A percentile compares a stretch with the other conserved stretches of the same genome.
phyloP scores from a whole-genome alignment of 1,140 invertebrate species.

The Acromyrmex echinatior region DNA sequence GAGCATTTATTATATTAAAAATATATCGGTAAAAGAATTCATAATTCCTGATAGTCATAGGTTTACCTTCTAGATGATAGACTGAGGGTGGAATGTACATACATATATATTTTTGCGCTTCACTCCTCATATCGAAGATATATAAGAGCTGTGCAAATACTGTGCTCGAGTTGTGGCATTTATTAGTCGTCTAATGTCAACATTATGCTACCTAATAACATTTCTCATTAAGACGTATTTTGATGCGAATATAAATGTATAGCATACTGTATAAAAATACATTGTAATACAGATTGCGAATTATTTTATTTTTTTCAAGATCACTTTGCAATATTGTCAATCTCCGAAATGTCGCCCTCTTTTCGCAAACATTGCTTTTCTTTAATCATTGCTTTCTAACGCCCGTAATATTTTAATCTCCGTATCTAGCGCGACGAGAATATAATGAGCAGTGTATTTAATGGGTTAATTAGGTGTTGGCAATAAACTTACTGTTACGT shows the following conservation, averaged over 20 bases:
- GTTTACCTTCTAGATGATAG: constrained; percentile 61
- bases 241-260: neutral
- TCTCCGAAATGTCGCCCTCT: neutral
- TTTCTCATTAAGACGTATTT: constrained; percentile 55
- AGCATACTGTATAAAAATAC: neutral
- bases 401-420: neutral
- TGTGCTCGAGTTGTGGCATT: constrained; percentile 62
- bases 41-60: neutral
- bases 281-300: neutral
- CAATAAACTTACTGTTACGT: constrained; percentile 55
- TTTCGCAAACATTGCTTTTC: neutral
- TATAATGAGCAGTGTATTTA: constrained; percentile 44
- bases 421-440: neutral
- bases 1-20: neutral
- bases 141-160: constrained; percentile 69
- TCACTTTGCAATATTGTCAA: neutral
- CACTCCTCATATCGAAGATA: constrained; percentile 63
- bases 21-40: neutral
- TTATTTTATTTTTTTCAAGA: constrained; percentile 1
- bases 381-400: neutral
- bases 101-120: constrained; percentile 67
- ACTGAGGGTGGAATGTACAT: constrained; percentile 73
- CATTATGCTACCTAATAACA: constrained; percentile 56
- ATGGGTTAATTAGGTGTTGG: constrained; percentile 37
- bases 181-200: constrained; percentile 71